Conservation (phyloP, 2,888 invertebrate genomes). For the Hirtodrosophila cameraria region DNA sequence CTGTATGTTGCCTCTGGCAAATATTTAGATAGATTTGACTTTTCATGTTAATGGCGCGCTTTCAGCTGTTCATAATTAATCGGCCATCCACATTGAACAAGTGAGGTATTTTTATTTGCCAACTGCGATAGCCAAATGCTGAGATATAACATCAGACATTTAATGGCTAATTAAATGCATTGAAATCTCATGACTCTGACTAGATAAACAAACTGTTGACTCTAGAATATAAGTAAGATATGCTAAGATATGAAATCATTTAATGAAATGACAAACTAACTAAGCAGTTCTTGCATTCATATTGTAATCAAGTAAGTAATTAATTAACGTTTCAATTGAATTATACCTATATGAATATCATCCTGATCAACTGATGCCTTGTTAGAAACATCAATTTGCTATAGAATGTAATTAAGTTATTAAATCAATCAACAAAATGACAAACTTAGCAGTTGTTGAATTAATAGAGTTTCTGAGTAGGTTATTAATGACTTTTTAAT, state of each 20-base stretch:
- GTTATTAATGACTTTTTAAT: too few species aligned
- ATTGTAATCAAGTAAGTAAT: not conserved
- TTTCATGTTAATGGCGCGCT: constrained; percentile 79
- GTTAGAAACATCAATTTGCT: too few species aligned
- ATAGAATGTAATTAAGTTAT: too few species aligned
- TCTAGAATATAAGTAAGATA: too few species aligned
- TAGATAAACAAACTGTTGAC: constrained; percentile 23
- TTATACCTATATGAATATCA: too few species aligned
- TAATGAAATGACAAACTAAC: constrained; percentile 8
- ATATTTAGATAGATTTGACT: constrained; percentile 79
- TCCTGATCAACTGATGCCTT: too few species aligned
- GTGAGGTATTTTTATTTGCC: constrained; percentile 73
- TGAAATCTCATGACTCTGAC: constrained; percentile 47
- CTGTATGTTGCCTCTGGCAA: constrained; percentile 62
- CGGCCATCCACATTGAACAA: constrained; percentile 73
- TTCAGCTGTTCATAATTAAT: constrained; percentile 79
- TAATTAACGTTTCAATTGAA: not conserved
- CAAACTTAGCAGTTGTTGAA: too few species aligned
- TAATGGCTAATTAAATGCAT: constrained; percentile 73
- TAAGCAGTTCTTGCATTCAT: constrained; percentile 17
- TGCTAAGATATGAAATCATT: constrained; percentile 24
- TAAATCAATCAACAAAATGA: too few species aligned
- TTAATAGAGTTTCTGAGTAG: too few species aligned
- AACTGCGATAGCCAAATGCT: constrained; percentile 53
- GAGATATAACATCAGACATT: constrained; percentile 68